Base-by-base conservation (phyloP, 2,888 invertebrate genomes). In the Entomobrya proxima region DNA sequence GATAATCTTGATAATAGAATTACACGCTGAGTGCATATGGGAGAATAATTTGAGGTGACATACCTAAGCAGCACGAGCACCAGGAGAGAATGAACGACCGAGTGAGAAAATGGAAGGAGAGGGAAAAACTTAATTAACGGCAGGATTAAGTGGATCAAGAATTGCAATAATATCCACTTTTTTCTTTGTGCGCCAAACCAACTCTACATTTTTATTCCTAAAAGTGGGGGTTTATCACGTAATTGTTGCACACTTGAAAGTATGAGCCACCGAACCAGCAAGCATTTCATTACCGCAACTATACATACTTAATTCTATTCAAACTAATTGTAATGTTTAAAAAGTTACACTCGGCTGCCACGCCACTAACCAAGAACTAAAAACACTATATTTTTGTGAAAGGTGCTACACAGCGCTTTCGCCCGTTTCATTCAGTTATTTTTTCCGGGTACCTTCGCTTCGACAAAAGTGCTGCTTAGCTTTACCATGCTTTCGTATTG, bases 111-210 rank as follows among this genome's bases (percentile, higher is more conserved):
- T n/a, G 82, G 61, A 35, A 64, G 44, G 75, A 79, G 40, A 15
- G 18, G 24, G 21, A 61, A 27, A 84, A 84, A 77, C 69, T 84
- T 77, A 84, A 77, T 84, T 77, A 84, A 77, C 77, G 69, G 44
- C 37, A 69, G 77, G 77, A 69, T 77, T 50, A 78, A 64, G 18
- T 72, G 27, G 52, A 55, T 80, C 37, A 69, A 64, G 64, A 37
- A 21, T 18, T 55, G 50, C 50, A 79, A 79, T 67, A 35, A 67
- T 27, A 47, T 74, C 30, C 32, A 74, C 74, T 50, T 18, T 67
- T 67, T 67, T 35, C 11, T 11, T 50, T 18, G 11, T 40, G 13
- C 27, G 58, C 58, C 58, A 58, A 58, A n/a, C 13, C 52, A 30
- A n/a, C 11, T 67, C 1, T 24, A 37, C 21, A n/a, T 1, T 2